Conservation (phyloP, 2,888 invertebrate species). For the Bibio marci region DNA sequence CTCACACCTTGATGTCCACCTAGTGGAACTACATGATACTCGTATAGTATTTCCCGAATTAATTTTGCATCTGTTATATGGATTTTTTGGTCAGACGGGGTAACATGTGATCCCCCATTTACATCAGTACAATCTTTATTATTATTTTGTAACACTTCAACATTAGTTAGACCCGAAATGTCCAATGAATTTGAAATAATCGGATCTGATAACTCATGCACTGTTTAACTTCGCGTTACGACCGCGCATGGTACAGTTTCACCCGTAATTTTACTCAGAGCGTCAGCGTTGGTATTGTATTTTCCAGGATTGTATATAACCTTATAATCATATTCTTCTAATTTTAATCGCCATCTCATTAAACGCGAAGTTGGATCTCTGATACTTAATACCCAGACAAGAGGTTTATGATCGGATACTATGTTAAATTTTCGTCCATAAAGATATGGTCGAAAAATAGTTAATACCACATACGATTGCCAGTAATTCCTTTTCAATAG, state of each 20-base stretch:
- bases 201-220: too few relatives aligned
- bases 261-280: constrained; percentile 5
- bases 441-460: constrained; percentile 16
- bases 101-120: too few relatives aligned
- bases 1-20: background rate
- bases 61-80: background rate
- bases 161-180: too few relatives aligned
- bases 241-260: too few relatives aligned
- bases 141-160: too few relatives aligned
- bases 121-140: too few relatives aligned
- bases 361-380: constrained; percentile 15
- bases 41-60: background rate
- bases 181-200: too few relatives aligned
- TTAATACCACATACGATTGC: constrained; percentile 14
- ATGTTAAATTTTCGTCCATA: constrained; percentile 15
- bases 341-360: constrained; percentile 10
- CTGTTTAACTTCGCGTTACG: too few relatives aligned
- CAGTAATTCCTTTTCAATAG: constrained; percentile 15
- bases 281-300: constrained; percentile 12
- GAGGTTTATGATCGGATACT: constrained; percentile 17
- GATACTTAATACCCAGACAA: constrained; percentile 12
- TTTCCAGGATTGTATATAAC: constrained; percentile 11
- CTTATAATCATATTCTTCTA: constrained; percentile 12
- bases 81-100: too few relatives aligned
- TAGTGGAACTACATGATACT: background rate